Percentiles rank a stretch among this genome's conserved stretches.
These are phyloP conservation scores for Cirrhinus mrigala DNA, from an alignment of 2,797 vertebrate genomes.

Conservation along the genomic window DNA sequence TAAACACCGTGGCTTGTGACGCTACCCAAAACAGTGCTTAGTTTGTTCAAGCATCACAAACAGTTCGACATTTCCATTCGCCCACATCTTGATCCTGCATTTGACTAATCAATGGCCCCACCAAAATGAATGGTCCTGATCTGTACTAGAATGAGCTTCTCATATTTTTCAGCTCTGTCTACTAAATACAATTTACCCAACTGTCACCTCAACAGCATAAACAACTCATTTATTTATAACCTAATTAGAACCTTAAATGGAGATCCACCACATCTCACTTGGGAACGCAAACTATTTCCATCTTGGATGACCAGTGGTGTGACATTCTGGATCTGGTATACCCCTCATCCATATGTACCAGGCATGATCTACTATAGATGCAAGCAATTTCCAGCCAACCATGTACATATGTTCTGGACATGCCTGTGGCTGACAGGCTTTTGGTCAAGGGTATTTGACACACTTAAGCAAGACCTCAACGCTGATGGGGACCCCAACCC, in stretches of 20 bases:
- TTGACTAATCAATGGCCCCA: not conserved
- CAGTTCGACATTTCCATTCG: not conserved
- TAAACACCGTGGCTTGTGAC: not conserved
- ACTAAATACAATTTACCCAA: not conserved
- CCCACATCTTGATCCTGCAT: not conserved
- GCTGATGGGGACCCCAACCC: not conserved
- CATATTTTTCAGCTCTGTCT: not conserved
- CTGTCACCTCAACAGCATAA: not conserved
- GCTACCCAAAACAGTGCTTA: not conserved
- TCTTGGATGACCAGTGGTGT: not conserved
- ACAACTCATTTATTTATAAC: not conserved
- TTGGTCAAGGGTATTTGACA: not conserved
- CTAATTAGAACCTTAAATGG: not conserved
- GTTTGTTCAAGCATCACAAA: not conserved
- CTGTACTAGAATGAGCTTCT: not conserved
- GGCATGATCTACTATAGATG: not conserved
- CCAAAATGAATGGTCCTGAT: not conserved
- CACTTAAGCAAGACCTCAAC: not conserved
- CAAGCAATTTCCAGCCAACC: conserved; percentile 5
- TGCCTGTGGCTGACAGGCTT: conserved; percentile 5
- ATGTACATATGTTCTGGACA: conserved; percentile 5
- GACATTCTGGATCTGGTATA: not conserved
- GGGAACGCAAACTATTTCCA: not conserved
- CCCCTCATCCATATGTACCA: not conserved
- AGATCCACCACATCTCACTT: not conserved